Conservation (phyloP, 2,113 vertebrate species). For the Cyanoramphus novaezelandiae region DNA sequence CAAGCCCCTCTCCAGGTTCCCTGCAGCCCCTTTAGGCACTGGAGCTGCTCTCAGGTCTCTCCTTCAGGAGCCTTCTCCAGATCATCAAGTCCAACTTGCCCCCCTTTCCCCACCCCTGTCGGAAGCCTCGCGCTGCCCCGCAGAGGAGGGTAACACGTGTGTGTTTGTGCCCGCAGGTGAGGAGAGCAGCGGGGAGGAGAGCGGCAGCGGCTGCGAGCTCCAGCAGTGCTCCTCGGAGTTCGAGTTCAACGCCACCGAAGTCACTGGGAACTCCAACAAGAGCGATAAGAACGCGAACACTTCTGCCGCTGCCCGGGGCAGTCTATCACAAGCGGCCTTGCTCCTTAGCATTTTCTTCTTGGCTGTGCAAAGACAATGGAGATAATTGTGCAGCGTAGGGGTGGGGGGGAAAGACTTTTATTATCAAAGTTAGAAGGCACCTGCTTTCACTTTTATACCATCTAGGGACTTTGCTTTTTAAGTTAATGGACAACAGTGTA, state of each 20-base stretch:
- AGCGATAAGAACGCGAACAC: conserved; percentile 44
- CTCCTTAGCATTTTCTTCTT: conserved; percentile 69
- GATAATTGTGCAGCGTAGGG: conserved; percentile 74
- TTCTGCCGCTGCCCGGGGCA: conserved; percentile 5
- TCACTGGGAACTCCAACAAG: conserved; percentile 49
- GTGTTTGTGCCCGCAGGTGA: conserved; percentile 74
- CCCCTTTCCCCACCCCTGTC: neutral
- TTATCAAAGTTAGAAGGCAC: conserved; percentile 74
- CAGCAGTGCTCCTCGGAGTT: conserved; percentile 80
- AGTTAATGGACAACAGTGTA: conserved; percentile 80
- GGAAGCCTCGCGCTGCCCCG: accelerated
- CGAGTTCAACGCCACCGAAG: conserved; percentile 83
- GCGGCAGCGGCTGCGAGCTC: conserved; percentile 89
- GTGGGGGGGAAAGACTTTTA: conserved; percentile 40
- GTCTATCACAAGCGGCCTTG: conserved; percentile 57
- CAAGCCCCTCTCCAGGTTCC: neutral
- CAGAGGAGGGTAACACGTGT: neutral
- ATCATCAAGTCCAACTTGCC: neutral
- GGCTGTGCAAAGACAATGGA: conserved; percentile 78
- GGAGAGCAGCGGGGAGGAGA: conserved; percentile 86
- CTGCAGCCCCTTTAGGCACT: neutral
- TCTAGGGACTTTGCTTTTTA: conserved; percentile 81
- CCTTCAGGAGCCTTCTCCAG: neutral
- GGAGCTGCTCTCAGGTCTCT: accelerated
- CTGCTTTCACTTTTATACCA: conserved; percentile 79